Evolutionary conservation across 2,113 vertebrate species (phyloP), one percentile per base, ranked within the genome.

Genomic region (Oxygymnocypris stewartii): DNA sequence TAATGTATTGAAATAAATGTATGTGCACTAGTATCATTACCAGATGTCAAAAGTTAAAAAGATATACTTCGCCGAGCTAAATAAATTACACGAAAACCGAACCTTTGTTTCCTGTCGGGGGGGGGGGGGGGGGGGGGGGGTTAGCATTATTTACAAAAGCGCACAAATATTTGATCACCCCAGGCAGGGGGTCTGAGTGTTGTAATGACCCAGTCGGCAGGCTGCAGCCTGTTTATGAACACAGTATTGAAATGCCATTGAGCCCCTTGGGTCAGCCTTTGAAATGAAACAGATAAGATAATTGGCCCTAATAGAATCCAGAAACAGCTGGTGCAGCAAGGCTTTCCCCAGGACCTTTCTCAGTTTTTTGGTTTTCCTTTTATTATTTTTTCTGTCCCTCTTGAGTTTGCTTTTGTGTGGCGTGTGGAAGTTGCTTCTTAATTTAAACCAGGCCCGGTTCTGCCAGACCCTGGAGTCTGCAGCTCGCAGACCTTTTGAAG

Each of bases 271-370:
- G 97, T 97, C 97, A 97, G 96, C 94, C 93, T 93, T 96, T 89
- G 96, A 98, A 97, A 99, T 97, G 96, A 99, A 99, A 97, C 96
- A 98, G 97, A 99, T 98, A 99, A 99, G 97, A 99, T 97, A 97
- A 99, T 99, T 99, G 96, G 97, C 94, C 96, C 91, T 99, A 99
- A 99, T 99, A 97, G 97, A 98, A 98, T 96, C 97, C 97, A 99
- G 97, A 97, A 96, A 31, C 28, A 94, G 95, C 93, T 91, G 1
- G 84, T 92, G 91, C 91, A 88, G 90, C 93, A 20, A 65, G 84
- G 88, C 82, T 91, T 90, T 90, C 94, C 95, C 95, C 94, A 92
- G 95, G 95, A 93, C 74, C 75, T 88, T 91, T 91, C 95, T 95
- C 89, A 84, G 83, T 89, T 83, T 35, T 79, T 74, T 82, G 85